These are phyloP conservation scores for Bombus huntii DNA, from an alignment of 1,140 invertebrate genomes.

Conservation along the genomic window DNA sequence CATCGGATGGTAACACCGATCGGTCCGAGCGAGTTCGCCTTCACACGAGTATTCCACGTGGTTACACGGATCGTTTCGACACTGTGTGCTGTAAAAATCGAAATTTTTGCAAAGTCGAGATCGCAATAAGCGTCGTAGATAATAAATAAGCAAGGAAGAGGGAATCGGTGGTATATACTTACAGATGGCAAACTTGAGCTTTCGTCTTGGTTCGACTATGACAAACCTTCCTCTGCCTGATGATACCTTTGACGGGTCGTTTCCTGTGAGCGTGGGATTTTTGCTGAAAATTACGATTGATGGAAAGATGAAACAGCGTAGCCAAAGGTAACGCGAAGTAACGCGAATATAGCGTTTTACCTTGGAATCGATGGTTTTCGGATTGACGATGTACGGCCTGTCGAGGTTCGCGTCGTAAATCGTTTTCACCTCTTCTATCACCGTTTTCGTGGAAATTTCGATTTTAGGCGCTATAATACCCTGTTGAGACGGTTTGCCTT, in stretches of 20 bases:
- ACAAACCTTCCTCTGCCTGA: conserved; percentile 78
- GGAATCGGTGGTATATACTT: conserved; percentile 18
- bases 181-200: conserved; percentile 61
- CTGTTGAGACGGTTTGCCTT: conserved; percentile 64
- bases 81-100: neutral
- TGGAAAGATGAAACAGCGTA: too few species aligned
- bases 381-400: conserved; percentile 72
- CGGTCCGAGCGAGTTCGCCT: neutral
- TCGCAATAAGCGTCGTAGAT: too few species aligned
- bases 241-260: conserved; percentile 67
- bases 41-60: neutral
- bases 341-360: conserved; percentile 48
- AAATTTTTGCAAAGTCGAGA: too few species aligned
- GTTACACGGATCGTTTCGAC: conserved; percentile 27
- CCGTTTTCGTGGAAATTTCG: conserved; percentile 83
- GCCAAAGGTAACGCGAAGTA: too few species aligned
- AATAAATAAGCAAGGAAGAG: neutral
- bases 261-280: conserved; percentile 56
- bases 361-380: conserved; percentile 79
- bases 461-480: conserved; percentile 85
- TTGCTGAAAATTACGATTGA: conserved; percentile 22
- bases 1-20: conserved; percentile 9
- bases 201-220: conserved; percentile 69
- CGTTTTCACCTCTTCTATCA: conserved; percentile 81
- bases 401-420: conserved; percentile 51